Conservation (phyloP, 2,797 vertebrate genomes). For the Alectoris magna region DNA sequence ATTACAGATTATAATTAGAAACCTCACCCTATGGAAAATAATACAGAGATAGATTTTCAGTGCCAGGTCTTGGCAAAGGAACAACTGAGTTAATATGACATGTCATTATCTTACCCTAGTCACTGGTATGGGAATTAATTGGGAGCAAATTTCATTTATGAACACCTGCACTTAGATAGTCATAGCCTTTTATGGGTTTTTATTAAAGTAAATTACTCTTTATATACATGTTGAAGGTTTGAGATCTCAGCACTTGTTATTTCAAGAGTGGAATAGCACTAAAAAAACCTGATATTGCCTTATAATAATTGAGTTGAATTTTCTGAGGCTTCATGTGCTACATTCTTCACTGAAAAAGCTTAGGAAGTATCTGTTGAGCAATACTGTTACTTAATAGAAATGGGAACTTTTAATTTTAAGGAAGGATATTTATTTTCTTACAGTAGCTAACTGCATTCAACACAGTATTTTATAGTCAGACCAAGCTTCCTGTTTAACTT, state of each 20-base stretch:
- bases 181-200: neutral
- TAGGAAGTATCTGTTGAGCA: neutral
- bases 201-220: neutral
- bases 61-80: neutral
- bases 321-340: neutral
- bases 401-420: neutral
- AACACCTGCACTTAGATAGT: neutral
- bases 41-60: neutral
- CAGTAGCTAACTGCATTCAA: neutral
- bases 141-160: neutral
- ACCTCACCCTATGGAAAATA: neutral
- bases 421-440: neutral
- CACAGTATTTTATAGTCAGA: neutral
- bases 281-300: neutral
- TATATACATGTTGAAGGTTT: neutral
- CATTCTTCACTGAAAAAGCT: neutral
- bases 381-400: neutral
- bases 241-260: neutral
- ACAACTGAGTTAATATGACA: neutral
- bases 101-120: neutral
- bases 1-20: slow-evolving; percentile 20
- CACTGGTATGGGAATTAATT: neutral
- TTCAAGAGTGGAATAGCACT: neutral
- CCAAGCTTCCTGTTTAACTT: neutral
- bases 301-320: neutral